Base-by-base conservation (phyloP, 2,888 invertebrate genomes). In the Ornithoptera alexandrae region DNA sequence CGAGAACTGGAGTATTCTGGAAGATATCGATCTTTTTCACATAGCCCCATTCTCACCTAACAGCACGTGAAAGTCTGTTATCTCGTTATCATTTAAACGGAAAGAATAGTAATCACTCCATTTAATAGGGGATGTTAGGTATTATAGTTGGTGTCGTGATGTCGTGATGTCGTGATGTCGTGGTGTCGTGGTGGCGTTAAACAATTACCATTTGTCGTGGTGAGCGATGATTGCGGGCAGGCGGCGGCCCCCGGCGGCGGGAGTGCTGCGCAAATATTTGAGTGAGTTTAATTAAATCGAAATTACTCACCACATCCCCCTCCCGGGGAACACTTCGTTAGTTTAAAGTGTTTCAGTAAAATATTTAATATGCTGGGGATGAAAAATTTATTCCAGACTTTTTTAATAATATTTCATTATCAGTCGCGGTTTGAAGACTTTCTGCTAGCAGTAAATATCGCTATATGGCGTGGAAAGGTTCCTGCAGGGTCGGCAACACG, bases 191-290 rank as follows among this genome's bases (percentile, higher is more conserved):
- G 62, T 57, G 24, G 24, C 22, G 62, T 24, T 36, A 36, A 62
- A 61, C 56, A 58, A 59, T 59, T 63, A 68, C 58, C 63, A 68
- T 68, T 68, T 50, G 53, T 59, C 59, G 63, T 61, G 12, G 65
- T 57, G 56, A 61, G 65, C 56, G 65, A 69, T 65, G 65, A 69
- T 69, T 69, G 65, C 69, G 69, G 68, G 42, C 60, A 56, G 69
- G 42, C 65, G 61, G 42, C 56, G 42, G 50, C 53, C 4, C 59
- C 59, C 56, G 15, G 30, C 61, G 69, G 53, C 56, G 30, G 66
- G 69, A 69, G 69, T 65, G 69, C 69, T 69, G 65, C 22, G 69
- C 69, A 69, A 69, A 69, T 69, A 69, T 69, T 69, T 69, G 69
- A 69, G 61, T 42, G 69, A 69, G 69, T 69, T 69, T 69, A 69